Evolutionary conservation across 2,888 invertebrate species (phyloP), one percentile per base, ranked within the genome.

Genomic region (Oscheius myriophilus): DNA sequence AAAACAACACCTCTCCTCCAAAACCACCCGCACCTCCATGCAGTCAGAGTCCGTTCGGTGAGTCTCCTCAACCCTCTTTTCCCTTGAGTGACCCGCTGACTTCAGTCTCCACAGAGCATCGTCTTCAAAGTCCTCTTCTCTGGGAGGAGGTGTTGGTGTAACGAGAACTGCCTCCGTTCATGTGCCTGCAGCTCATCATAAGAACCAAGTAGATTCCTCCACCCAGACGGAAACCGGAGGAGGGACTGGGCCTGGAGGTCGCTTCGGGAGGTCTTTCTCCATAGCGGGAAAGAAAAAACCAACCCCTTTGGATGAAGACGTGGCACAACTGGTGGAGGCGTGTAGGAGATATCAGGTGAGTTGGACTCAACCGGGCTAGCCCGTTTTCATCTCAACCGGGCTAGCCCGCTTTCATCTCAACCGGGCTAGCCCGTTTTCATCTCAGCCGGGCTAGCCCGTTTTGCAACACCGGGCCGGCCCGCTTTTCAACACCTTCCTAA

Each of bases 281-380:
- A 82, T 83, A 49, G 80, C 78, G 26, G 80, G 80, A 14, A 58
- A 70, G 51, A 75, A 78, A 57, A 84, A 84, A 67, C 79, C 77
- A n/a, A 41, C 42, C 21, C 69, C 65, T 14, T 49, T 85, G 25
- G 85, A 84, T 63, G 85, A 86, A 55, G 85, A 85, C 61, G 85
- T 86, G 9, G 79, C 82, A 54, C 79, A 81, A 54, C 68, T 85
- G 54, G 84, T 85, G 33, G 84, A 85, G 26, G 83, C 85, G 6
- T 85, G 85, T 57, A 59, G 83, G 51, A 68, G 85, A 62, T 85
- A 85, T 72, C 85, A 85, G 76, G 84, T 77, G 0, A 46, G 33
- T 14, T n/a, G n/a, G n/a, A n/a, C n/a, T n/a, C n/a, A n/a, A n/a
- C n/a, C n/a, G n/a, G n/a, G n/a, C n/a, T n/a, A n/a, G n/a, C n/a